These are phyloP conservation scores for Thelaira solivaga DNA, from an alignment of 2,888 invertebrate species.

Conservation along the genomic window DNA sequence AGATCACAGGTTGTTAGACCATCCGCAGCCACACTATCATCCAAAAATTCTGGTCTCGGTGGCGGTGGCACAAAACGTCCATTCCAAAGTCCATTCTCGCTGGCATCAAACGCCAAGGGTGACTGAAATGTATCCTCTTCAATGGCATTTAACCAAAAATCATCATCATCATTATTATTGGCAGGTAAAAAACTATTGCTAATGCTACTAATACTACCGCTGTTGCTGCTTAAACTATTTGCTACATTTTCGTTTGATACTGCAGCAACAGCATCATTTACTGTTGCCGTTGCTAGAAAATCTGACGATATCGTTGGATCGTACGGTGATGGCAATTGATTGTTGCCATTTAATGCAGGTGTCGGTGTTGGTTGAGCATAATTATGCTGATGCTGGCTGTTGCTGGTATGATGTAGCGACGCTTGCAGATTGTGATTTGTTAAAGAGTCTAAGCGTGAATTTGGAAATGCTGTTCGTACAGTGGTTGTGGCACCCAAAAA, in stretches of 20 bases:
- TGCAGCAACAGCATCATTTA: conserved; percentile 41
- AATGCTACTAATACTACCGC: conserved; percentile 54
- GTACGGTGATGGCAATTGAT: conserved; percentile 69
- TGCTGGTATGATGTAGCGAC: conserved; percentile 32
- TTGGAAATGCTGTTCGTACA: conserved; percentile 74
- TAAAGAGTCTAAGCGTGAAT: conserved; percentile 74
- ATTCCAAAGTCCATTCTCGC: conserved; percentile 77
- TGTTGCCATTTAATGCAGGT: conserved; percentile 60
- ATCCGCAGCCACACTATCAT: conserved; percentile 81
- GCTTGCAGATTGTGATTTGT: conserved; percentile 62
- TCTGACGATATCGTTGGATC: conserved; percentile 61
- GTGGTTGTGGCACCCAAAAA: conserved; percentile 73
- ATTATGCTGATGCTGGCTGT: conserved; percentile 38
- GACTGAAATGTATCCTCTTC: conserved; percentile 77
- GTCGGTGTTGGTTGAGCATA: conserved; percentile 62
- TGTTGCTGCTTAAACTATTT: conserved; percentile 46
- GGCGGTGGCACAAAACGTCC: conserved; percentile 82
- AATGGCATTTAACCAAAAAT: conserved; percentile 77
- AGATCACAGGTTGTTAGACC: conserved; percentile 86
- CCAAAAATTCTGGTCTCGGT: conserved; percentile 82
- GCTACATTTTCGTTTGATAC: conserved; percentile 39
- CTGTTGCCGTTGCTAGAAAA: conserved; percentile 60
- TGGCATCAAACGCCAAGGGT: conserved; percentile 77
- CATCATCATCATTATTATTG: conserved; percentile 73
- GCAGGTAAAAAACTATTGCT: conserved; percentile 67